phyloP scores from a whole-genome alignment of 2,888 invertebrate genomes.

The Trichacis sp. region DNA sequence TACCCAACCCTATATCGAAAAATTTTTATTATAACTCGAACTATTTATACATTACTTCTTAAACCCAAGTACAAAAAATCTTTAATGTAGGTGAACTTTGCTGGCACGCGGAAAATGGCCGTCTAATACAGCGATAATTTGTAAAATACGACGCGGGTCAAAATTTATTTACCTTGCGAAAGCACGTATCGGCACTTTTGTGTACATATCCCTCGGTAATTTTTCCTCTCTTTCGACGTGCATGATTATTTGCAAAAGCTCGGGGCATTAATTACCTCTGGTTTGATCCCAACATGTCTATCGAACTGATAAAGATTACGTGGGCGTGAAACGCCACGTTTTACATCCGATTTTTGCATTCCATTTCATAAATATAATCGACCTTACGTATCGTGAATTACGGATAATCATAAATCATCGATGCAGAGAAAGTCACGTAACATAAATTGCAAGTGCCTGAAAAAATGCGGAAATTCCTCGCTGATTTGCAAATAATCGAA shows the following conservation, averaged over 20 bases:
- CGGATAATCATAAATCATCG: conserved; percentile 5
- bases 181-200: conserved; percentile 8
- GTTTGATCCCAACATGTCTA: conserved; percentile 18
- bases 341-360: conserved; percentile 4
- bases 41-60: no score
- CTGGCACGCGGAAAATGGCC: background rate
- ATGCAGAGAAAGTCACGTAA: conserved; percentile 11
- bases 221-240: background rate
- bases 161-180: conserved; percentile 29
- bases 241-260: conserved; percentile 13
- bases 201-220: background rate
- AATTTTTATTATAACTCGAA: no score
- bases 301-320: conserved; percentile 20
- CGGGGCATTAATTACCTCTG: conserved; percentile 20
- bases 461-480: conserved; percentile 4
- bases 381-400: background rate
- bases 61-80: background rate
- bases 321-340: conserved; percentile 27
- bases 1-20: no score
- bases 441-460: background rate
- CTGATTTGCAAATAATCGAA: background rate
- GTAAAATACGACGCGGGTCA: background rate
- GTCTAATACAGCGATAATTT: conserved; percentile 7
- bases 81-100: conserved; percentile 2
- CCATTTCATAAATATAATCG: conserved; percentile 3